Evolutionary conservation across 2,797 vertebrate genomes (phyloP), one percentile per base, ranked within the genome.

Genomic region (Eospalax fontanierii): DNA sequence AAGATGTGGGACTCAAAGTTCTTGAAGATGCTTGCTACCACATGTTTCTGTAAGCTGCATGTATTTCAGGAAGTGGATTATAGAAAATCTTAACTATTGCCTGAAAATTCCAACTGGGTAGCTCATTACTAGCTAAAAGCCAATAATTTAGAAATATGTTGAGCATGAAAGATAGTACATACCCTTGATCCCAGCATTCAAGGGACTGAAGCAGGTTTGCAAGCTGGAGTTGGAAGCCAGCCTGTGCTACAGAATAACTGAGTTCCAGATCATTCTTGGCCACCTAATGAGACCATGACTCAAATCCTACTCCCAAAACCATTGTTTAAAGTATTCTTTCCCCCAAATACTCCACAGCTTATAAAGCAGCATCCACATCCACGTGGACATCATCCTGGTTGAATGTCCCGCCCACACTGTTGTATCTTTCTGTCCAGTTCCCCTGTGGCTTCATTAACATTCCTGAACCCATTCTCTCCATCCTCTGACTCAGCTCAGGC

Each of bases 391-490:
- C 28, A 43, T 40, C 59, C 16, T 30, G 28, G 54, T n/a, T 82
- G n/a, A 70, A 59, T 76, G 80, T 38, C 9, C 38, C 59, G 68
- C 71, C 63, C 46, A 74, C 46, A 14, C 10, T 26, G 26, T 28
- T 43, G 24, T 12, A 57, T 79, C 2, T 19, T 24, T 78, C 68
- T 91, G 26, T 91, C 78, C 2, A 66, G 6, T 89, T 84, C 5
- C 50, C 50, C 46, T 84, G n/a, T 12, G 78, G 22, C 79, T 95
- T 71, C 30, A 35, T 38, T 76, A 92, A 86, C 38, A 38, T 81
- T 73, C 14, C 35, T 73, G 18, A 81, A 84, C 71, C 71, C 14
- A 46, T n/a, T n/a, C 33, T 86, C 14, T 61, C n/a, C 15, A n/a
- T 38, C 35, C 30, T 80, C 68, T 90, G 24, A 19, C 30, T 91